phyloP scores from a whole-genome alignment of 2,113 vertebrate species.

The Archocentrus centrarchus region DNA sequence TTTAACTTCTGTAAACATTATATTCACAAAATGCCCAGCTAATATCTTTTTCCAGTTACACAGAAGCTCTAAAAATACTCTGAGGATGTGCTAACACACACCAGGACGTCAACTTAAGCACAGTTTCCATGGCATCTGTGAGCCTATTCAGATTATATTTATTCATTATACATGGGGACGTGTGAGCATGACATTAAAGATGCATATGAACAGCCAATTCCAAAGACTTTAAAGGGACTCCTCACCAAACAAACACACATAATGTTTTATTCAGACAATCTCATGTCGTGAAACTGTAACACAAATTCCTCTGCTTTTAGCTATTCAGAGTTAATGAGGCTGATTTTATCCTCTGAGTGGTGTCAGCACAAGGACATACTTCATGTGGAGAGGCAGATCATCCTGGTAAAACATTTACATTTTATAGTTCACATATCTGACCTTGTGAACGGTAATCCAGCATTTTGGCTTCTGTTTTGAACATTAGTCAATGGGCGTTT shows the following conservation, averaged over 20 bases:
- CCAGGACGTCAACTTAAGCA: slow-evolving; percentile 49
- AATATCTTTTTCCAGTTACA: slow-evolving; percentile 8
- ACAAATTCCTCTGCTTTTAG: slow-evolving; percentile 46
- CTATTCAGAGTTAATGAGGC: slow-evolving; percentile 66
- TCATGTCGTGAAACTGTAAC: slow-evolving; percentile 54
- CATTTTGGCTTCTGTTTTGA: slow-evolving; percentile 6
- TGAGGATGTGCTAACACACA: not conserved
- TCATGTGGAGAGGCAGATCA: slow-evolving; percentile 26
- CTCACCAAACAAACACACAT: slow-evolving; percentile 64
- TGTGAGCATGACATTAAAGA: slow-evolving; percentile 70
- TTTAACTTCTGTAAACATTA: slow-evolving; percentile 24
- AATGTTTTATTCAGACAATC: slow-evolving; percentile 70
- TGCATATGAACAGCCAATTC: slow-evolving; percentile 65
- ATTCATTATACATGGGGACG: slow-evolving; percentile 71
- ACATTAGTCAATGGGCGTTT: slow-evolving; percentile 14
- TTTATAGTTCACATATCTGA: slow-evolving; percentile 21
- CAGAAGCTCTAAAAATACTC: slow-evolving; percentile 46
- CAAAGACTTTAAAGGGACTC: slow-evolving; percentile 61
- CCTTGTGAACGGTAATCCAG: slow-evolving; percentile 10
- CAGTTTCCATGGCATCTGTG: slow-evolving; percentile 68
- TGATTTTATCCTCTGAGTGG: slow-evolving; percentile 56
- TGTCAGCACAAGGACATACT: slow-evolving; percentile 57
- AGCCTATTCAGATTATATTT: slow-evolving; percentile 47
- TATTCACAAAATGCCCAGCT: slow-evolving; percentile 5
- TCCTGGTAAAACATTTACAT: slow-evolving; percentile 34